Percentiles rank a stretch among this genome's conserved stretches.
Conservation (phyloP, 2,888 invertebrate species). For the Caenorhabditis angaria region DNA sequence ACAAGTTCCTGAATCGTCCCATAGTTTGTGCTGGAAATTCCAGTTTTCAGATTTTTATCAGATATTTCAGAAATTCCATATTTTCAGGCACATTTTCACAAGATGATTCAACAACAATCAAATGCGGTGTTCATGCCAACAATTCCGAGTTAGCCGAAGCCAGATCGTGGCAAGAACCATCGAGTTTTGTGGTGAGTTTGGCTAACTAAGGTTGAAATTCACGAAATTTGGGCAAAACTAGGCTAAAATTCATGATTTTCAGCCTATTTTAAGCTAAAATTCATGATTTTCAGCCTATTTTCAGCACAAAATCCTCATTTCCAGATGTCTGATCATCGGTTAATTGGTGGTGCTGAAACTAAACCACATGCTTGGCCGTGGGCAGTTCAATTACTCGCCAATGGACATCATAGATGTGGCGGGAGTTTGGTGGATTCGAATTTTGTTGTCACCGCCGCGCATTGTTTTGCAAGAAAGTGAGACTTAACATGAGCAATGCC, state of each 20-base stretch:
- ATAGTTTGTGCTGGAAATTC: too few species aligned
- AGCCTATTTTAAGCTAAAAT: too few species aligned
- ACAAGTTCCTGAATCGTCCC: too few species aligned
- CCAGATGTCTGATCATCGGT: slow-evolving; percentile 51
- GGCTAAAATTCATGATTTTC: not conserved
- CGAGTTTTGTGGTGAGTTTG: slow-evolving; percentile 28
- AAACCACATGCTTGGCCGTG: slow-evolving; percentile 66
- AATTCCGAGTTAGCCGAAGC: slow-evolving; percentile 30
- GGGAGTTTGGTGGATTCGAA: slow-evolving; percentile 60
- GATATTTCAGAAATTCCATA: too few species aligned
- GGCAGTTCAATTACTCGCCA: slow-evolving; percentile 58
- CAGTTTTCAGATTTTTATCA: too few species aligned
- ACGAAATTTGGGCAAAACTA: not conserved
- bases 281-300: not conserved
- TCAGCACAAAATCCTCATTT: not conserved
- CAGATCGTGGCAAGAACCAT: slow-evolving; percentile 31
- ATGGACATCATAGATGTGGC: slow-evolving; percentile 58
- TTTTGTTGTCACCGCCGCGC: slow-evolving; percentile 68
- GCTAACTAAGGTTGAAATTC: not conserved
- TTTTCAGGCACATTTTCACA: not conserved
- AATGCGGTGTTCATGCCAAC: slow-evolving; percentile 31
- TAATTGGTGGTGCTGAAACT: slow-evolving; percentile 62
- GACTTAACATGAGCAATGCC: not conserved
- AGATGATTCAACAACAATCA: not conserved
- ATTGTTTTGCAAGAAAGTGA: slow-evolving; percentile 63